phyloP scores from a whole-genome alignment of 2,113 vertebrate genomes.

The Osmerus eperlanus region DNA sequence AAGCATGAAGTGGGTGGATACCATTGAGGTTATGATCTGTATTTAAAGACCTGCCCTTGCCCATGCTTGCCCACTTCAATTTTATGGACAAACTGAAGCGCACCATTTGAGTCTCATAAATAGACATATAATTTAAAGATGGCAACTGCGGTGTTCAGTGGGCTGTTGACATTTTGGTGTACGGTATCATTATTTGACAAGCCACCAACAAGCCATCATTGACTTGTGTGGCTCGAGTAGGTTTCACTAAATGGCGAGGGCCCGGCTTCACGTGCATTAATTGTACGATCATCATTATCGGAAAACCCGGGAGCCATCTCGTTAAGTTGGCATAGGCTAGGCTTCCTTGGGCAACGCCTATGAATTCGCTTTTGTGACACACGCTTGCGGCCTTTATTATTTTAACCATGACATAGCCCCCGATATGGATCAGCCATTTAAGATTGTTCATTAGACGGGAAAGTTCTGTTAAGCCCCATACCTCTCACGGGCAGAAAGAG shows the following conservation, averaged over 20 bases:
- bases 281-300: too few species aligned
- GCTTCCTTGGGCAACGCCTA: not conserved
- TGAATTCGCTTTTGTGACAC: conserved; percentile 35
- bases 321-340: not conserved
- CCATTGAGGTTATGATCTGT: conserved; percentile 45
- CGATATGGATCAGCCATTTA: conserved; percentile 33
- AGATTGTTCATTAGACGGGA: conserved; percentile 51
- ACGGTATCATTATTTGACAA: too few species aligned
- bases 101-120: too few species aligned
- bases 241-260: too few species aligned
- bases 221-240: too few species aligned
- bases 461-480: conserved; percentile 51
- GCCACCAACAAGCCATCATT: too few species aligned
- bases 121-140: too few species aligned
- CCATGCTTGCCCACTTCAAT: conserved; percentile 1
- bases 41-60: conserved; percentile 44
- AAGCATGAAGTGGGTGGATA: conserved; percentile 50
- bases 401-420: conserved; percentile 26
- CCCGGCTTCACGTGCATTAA: too few species aligned
- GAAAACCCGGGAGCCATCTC: too few species aligned
- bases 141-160: too few species aligned
- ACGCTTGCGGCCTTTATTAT: conserved; percentile 23
- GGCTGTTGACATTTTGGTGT: too few species aligned
- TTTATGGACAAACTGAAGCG: too few species aligned
- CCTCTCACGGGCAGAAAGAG: conserved; percentile 58